Conservation (phyloP, 2,797 vertebrate genomes). For the Heliangelus exortis region DNA sequence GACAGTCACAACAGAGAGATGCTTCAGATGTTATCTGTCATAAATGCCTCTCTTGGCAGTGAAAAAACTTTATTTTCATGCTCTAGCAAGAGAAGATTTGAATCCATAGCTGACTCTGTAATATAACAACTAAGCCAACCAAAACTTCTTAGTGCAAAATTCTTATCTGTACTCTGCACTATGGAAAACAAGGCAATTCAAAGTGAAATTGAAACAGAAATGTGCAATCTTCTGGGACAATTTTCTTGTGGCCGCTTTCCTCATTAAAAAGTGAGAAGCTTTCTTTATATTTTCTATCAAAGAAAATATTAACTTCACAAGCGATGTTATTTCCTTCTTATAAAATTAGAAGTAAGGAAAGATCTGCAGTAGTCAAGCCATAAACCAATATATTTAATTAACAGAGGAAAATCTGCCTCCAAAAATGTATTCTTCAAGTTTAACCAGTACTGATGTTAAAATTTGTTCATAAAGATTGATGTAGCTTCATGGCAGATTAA, state of each 20-base stretch:
- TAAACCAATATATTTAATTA: not conserved
- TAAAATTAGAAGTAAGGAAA: not conserved
- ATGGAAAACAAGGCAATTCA: not conserved
- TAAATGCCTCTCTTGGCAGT: not conserved
- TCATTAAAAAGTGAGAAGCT: not conserved
- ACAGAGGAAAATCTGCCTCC: not conserved
- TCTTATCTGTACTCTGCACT: not conserved
- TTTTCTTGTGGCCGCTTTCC: not conserved
- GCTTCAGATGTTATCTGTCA: not conserved
- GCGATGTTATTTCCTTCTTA: not conserved
- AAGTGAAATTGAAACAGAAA: not conserved
- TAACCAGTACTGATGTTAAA: constrained; percentile 24
- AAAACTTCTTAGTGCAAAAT: not conserved
- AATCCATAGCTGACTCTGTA: not conserved
- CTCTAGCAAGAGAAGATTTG: not conserved
- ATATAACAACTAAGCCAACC: not conserved
- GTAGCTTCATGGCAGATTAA: constrained; percentile 13
- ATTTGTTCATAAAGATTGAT: not conserved
- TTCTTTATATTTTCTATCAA: not conserved
- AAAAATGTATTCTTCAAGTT: not conserved
- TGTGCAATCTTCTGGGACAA: not conserved
- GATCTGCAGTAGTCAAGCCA: not conserved
- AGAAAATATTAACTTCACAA: not conserved
- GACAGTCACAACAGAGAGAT: not conserved
- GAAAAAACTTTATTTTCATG: constrained; percentile 26